Evolutionary conservation across 1,140 invertebrate genomes (phyloP), one percentile per base, ranked within the genome.

Genomic region (Bombus picipes): DNA sequence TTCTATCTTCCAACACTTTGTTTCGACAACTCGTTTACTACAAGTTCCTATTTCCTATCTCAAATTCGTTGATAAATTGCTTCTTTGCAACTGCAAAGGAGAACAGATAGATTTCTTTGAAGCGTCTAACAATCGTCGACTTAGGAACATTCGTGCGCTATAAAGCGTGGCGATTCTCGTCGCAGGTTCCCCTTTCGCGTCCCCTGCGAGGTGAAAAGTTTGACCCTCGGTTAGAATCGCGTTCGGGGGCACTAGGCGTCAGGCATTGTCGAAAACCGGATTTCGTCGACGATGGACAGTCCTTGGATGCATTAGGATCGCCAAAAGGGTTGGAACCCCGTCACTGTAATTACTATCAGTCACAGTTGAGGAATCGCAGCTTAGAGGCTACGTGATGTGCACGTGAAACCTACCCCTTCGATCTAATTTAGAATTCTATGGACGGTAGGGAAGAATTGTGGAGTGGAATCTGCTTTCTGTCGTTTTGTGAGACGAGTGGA

Each of bases 221-320:
- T 57, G 81, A 83, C 81, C 74, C 74, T 77, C 65, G 43, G 62
- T 47, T 32, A 66, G 57, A 10, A 18, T 15, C 32, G n/a, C 18
- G 39, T 47, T 25, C 81, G 59, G n/a, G 59, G 81, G 8, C 71
- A 39, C 41, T 9, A 41, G 41, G 73, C 72, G 81, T 84, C 86
- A 43, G 59, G 81, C 83, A 90, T 90, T 90, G 88, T 90, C 86
- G 72, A 83, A 92, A 92, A 92, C 91, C 91, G 91, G 91, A 92
- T 92, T 92, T 86, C 78, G 53, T 68, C 25, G 34, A 76, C 47
- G 80, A 71, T 90, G 85, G 82, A 81, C 79, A 83, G 71, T 82
- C 37, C 32, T 28, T 65, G 73, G 89, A 91, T 91, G 88, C 86
- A 89, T 91, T 83, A 87, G 85, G 57, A 86, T 86, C 85, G 83